Base-by-base conservation (phyloP, 2,888 invertebrate species). In the Stramonita haemastoma region DNA sequence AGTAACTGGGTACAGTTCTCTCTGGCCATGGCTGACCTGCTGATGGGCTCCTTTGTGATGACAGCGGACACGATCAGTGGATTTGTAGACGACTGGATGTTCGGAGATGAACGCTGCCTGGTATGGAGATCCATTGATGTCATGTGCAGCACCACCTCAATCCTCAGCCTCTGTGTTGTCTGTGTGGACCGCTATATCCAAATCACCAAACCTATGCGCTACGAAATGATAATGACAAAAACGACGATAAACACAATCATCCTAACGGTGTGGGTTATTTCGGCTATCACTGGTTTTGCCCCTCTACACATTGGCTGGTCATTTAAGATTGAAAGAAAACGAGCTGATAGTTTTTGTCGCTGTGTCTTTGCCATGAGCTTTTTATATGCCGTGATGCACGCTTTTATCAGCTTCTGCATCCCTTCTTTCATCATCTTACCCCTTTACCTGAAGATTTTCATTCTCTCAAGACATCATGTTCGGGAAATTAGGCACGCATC, bases 71-170 rank as follows among this genome's bases (percentile, higher is more conserved):
- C 99, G 89, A 98, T 98, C 95, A 99, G 99, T 96, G 99, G 99
- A 96, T 97, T 99, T 36, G 97, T 98, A 93, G 99, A 99, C 96
- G 98, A 98, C 96, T 99, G 99, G 99, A 97, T 98, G 94, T 99
- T 99, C 96, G 99, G 99, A 57, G 97, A 98, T 91, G 97, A 98
- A 96, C 98, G 99, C 97, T 99, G 99, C 97, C 98, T 99, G 97
- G 98, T 99, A 88, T 99, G 99, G 99, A 98, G 99, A 94, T 99
- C 99, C 87, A 99, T 99, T 96, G 99, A 99, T 97, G 99, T 99
- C 95, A 99, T 99, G 98, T 99, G 99, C 96, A 99, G 99, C 94
- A 99, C 99, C 90, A 99, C 99, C 88, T 99, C 99, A 95, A 99
- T 99, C 95, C 97, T 99, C 94, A 99, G 99, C 96, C 97, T 99